phyloP scores from a whole-genome alignment of 2,888 invertebrate genomes.

The Halocaridina rubra region DNA sequence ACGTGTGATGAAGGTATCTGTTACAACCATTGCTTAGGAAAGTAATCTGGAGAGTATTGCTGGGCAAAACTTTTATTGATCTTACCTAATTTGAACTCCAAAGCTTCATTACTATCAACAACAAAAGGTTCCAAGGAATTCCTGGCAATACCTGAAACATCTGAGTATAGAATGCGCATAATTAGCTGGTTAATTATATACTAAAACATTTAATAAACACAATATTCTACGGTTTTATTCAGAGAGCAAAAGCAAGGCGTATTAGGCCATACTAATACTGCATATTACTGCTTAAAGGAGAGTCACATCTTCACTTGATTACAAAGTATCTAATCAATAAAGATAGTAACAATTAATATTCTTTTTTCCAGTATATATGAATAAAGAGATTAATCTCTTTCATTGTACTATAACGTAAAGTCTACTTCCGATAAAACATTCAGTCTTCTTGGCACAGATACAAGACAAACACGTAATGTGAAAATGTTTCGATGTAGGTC shows the following conservation, averaged over 20 bases:
- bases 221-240: neutral
- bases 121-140: slow-evolving; percentile 67
- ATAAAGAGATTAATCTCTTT: no score
- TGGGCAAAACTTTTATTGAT: no score
- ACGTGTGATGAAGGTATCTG: neutral
- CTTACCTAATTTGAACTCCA: slow-evolving; percentile 72
- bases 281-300: neutral
- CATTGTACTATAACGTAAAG: no score
- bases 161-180: slow-evolving; percentile 2
- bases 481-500: no score
- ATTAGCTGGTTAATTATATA: neutral
- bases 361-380: no score
- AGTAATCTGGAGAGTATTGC: no score
- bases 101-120: slow-evolving; percentile 73
- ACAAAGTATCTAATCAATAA: neutral
- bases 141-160: slow-evolving; percentile 51
- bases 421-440: no score
- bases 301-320: neutral
- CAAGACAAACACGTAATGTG: no score
- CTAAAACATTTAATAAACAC: neutral
- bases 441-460: no score
- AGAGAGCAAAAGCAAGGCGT: no score
- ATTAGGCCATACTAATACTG: no score
- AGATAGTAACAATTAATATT: neutral
- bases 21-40: no score